Conservation (phyloP, 2,888 invertebrate species). For the Dugesia japonica region DNA sequence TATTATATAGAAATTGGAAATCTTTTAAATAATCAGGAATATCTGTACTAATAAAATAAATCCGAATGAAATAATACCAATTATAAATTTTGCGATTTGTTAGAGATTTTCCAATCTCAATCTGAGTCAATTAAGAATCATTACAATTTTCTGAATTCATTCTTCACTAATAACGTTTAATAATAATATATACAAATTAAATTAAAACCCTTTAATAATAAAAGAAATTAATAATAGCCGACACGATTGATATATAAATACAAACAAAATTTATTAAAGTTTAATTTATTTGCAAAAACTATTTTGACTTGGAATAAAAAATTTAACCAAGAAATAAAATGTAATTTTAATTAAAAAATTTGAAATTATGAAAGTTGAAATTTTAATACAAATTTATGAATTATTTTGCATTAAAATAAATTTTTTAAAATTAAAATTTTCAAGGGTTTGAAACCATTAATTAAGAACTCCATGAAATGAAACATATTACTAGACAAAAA, state of each 20-base stretch:
- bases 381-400: not conserved
- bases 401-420: not conserved
- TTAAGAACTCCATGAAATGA: too few relatives aligned
- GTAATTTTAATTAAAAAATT: too few relatives aligned
- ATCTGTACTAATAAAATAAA: not conserved
- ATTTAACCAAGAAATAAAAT: too few relatives aligned
- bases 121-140: too few relatives aligned
- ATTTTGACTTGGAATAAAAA: too few relatives aligned
- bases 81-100: not conserved
- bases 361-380: too few relatives aligned
- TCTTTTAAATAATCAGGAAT: conserved; percentile 2
- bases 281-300: too few relatives aligned
- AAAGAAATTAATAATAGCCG: not conserved
- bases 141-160: not conserved
- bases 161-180: not conserved
- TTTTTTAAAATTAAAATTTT: not conserved
- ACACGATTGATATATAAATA: conserved; percentile 6
- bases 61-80: not conserved
- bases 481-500: too few relatives aligned
- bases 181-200: not conserved
- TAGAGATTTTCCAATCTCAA: not conserved
- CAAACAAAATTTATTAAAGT: conserved; percentile 2
- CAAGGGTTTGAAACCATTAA: not conserved
- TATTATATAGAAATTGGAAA: not conserved
- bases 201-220: too few relatives aligned